Evolutionary conservation across 2,888 invertebrate species (phyloP), one percentile per base, ranked within the genome.

Genomic region (Chalcis sispes): DNA sequence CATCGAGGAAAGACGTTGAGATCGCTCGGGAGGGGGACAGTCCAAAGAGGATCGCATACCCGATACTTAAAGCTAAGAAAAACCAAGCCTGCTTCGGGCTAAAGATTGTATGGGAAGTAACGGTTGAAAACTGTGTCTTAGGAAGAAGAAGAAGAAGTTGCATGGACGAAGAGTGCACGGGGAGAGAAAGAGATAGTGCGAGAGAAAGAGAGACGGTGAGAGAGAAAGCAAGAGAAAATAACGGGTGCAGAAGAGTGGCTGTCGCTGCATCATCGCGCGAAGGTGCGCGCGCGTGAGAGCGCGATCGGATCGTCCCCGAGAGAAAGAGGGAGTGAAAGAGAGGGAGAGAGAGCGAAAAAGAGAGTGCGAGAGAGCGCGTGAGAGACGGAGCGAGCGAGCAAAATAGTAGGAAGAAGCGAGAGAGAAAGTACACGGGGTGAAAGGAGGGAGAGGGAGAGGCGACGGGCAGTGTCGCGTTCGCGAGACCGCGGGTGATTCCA

Each of bases 401-500:
- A n/a, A n/a, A 36, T 36, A 36, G 36, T 7, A 10, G 10, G 36
- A 36, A 10, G 10, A 36, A 36, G 36, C 4, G 32, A 32, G 23
- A 29, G 69, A 46, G 59, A 48, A 27, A 46, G 54, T 15, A 77
- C 46, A 59, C 52, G 65, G 56, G 23, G 67, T 27, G 67, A 29
- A 61, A 25, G 54, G 48, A 27, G 18, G 18, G 69, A 64, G 65
- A 50, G 59, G 29, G 58, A 64, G 61, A 59, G 50, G 61, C 61
- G 32, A 61, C 62, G 52, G 69, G 70, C 73, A 66, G 73, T 73
- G 69, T 65, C 69, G 65, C 59, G 70, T 70, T 73, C 59, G 69
- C 59, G 65, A 59, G 42, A 70, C 72, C 80, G 77, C 75, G 79
- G 78, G 78, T 79, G 78, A 77, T 59, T 77, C 64, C 70, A 75